A percentile compares a stretch with the other conserved stretches of the same genome.
Conservation (phyloP, 2,888 invertebrate genomes). For the Drosophila pseudotakahashii region DNA sequence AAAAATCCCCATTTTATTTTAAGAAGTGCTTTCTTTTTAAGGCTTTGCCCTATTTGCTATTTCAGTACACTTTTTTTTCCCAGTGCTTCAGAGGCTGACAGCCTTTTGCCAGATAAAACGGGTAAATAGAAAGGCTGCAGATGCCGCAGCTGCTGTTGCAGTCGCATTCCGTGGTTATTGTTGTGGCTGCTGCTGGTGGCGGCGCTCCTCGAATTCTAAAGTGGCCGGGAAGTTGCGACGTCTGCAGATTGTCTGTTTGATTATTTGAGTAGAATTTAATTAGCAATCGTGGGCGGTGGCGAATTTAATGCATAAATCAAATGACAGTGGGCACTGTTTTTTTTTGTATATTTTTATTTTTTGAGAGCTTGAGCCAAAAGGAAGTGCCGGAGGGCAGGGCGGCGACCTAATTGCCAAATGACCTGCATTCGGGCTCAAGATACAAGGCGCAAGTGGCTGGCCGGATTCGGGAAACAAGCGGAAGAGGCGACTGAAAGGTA, state of each 20-base stretch:
- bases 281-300: conserved; percentile 45
- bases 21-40: background rate
- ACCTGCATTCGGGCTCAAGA: conserved; percentile 56
- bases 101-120: conserved; percentile 33
- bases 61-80: background rate
- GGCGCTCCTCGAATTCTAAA: conserved; percentile 31
- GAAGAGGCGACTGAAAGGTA: conserved; percentile 17
- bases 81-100: conserved; percentile 33
- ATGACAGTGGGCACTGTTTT: conserved; percentile 42
- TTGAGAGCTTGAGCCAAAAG: conserved; percentile 8
- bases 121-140: conserved; percentile 39
- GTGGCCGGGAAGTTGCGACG: conserved; percentile 28
- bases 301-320: conserved; percentile 53
- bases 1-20: background rate
- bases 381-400: conserved; percentile 22
- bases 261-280: conserved; percentile 50
- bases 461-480: conserved; percentile 34
- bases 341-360: conserved; percentile 1
- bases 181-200: conserved; percentile 33
- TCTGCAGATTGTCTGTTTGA: conserved; percentile 41
- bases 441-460: conserved; percentile 48
- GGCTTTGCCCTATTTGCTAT: background rate
- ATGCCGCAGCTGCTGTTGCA: conserved; percentile 24
- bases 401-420: conserved; percentile 68
- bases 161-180: conserved; percentile 36